Conservation (phyloP, 2,797 vertebrate genomes). For the Gadopsis marmoratus region DNA sequence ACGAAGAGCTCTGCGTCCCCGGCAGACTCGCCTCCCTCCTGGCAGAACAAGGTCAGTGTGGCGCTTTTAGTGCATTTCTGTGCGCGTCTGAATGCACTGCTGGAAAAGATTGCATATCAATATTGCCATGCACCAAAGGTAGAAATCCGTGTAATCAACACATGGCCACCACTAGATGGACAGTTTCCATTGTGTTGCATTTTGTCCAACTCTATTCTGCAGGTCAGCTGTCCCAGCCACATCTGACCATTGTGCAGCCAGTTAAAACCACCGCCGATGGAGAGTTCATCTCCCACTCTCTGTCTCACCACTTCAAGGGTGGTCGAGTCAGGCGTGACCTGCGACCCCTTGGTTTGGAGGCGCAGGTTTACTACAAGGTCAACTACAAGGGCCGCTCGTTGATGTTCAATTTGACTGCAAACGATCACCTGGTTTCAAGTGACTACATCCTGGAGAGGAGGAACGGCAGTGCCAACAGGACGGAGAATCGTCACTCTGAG, state of each 20-base stretch:
- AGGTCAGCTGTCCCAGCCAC: constrained; percentile 82
- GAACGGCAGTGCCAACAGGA: constrained; percentile 80
- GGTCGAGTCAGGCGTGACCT: constrained; percentile 84
- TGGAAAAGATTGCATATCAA: constrained; percentile 7
- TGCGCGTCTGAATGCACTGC: constrained; percentile 16
- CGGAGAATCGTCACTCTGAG: constrained; percentile 60
- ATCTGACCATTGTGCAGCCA: constrained; percentile 88
- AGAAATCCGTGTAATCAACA: background rate
- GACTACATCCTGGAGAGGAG: constrained; percentile 90
- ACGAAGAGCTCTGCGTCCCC: constrained; percentile 74
- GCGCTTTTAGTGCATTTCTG: background rate
- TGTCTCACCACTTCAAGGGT: constrained; percentile 81
- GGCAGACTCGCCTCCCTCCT: constrained; percentile 82
- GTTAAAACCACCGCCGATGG: constrained; percentile 86
- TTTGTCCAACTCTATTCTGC: constrained; percentile 23
- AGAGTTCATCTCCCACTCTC: constrained; percentile 88
- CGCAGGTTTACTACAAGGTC: constrained; percentile 89
- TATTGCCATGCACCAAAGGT: background rate
- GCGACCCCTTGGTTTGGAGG: constrained; percentile 45
- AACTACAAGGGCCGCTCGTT: constrained; percentile 83
- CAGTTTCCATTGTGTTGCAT: background rate
- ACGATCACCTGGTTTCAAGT: constrained; percentile 86
- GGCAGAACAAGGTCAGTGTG: constrained; percentile 91
- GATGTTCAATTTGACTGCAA: constrained; percentile 89
- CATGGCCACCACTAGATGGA: too few species aligned